Conservation (phyloP, 2,113 vertebrate genomes). For the Microcebus jonahi region DNA sequence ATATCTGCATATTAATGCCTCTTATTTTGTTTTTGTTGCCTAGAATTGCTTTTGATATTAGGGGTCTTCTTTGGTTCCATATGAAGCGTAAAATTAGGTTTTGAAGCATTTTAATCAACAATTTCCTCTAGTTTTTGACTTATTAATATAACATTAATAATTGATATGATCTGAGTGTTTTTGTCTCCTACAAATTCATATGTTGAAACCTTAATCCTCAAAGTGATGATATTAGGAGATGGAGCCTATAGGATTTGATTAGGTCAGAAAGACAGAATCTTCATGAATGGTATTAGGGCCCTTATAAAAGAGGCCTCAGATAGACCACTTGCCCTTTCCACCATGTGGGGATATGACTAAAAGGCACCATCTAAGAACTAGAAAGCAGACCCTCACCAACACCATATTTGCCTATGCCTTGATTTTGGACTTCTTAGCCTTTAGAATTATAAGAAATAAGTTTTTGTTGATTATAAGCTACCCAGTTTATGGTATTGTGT, state of each 20-base stretch:
- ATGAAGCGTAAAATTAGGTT: not conserved
- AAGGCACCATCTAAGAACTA: not conserved
- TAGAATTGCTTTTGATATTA: too few relatives aligned
- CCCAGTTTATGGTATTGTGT: not conserved
- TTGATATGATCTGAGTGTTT: not conserved
- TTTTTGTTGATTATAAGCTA: not conserved
- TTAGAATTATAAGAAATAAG: not conserved
- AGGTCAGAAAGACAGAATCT: rapidly evolving
- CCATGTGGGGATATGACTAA: not conserved
- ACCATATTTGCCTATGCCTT: not conserved
- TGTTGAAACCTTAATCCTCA: not conserved
- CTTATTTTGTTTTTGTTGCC: too few relatives aligned
- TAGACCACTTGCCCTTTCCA: rapidly evolving
- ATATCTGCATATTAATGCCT: too few relatives aligned
- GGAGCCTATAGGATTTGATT: rapidly evolving
- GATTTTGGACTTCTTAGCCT: not conserved
- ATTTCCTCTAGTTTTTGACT: not conserved
- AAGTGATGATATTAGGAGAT: not conserved
- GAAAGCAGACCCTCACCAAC: not conserved
- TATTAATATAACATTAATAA: not conserved
- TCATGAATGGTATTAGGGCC: not conserved
- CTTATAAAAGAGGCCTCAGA: not conserved
- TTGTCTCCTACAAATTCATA: not conserved
- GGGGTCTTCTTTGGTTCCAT: too few relatives aligned
- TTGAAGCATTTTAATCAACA: not conserved